Evolutionary conservation across 2,888 invertebrate species (phyloP).

Genomic region (Omphaloscelis lunosa): DNA sequence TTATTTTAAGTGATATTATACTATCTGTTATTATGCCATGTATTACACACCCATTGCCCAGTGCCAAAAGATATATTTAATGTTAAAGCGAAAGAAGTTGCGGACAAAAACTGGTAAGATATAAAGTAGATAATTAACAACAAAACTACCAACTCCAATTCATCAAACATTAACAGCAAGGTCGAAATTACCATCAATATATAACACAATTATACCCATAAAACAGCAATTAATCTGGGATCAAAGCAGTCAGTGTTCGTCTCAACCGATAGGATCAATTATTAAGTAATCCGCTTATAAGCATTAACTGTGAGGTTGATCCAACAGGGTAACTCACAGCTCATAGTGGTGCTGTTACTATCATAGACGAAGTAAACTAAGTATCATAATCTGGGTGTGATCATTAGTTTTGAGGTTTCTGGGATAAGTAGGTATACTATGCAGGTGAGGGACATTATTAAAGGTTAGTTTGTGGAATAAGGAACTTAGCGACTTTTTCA

Average conservation of each 20-base stretch:
- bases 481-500: neutral
- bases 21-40: no score
- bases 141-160: neutral
- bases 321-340: conserved; percentile 47
- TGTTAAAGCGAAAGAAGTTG: no score
- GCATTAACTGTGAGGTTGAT: conserved; percentile 44
- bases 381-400: conserved; percentile 1
- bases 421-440: neutral
- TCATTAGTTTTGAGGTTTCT: neutral
- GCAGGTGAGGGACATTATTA: neutral
- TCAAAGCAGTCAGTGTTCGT: conserved; percentile 51
- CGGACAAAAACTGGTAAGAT: neutral
- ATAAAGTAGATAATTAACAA: neutral
- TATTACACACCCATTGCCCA: no score
- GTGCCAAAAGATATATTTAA: no score
- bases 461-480: neutral
- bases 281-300: conserved; percentile 66
- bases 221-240: conserved; percentile 60
- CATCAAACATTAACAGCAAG: conserved; percentile 5
- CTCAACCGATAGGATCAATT: conserved; percentile 63
- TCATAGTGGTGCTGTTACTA: conserved; percentile 20
- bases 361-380: conserved; percentile 32
- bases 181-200: conserved; percentile 7
- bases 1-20: no score
- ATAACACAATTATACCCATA: conserved; percentile 34